Evolutionary conservation across 2,113 vertebrate species (phyloP), one percentile per base, ranked within the genome.

Genomic region (Cynocephalus volans): DNA sequence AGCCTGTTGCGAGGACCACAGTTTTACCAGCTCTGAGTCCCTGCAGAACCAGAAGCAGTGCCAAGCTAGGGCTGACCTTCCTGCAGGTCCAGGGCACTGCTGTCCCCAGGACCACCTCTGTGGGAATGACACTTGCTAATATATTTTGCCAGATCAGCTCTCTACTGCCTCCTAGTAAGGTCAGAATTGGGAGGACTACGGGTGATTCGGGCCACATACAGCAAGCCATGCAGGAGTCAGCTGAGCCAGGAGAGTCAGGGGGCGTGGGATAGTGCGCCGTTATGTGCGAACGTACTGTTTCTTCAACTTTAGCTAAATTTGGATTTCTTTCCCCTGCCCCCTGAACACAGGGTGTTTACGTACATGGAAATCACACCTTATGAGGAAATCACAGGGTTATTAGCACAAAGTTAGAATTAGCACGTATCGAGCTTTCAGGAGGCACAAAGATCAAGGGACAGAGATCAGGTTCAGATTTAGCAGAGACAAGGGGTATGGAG

Each of bases 221-320:
- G 18, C 31, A 36, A 86, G 36, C 14, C 82, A n/a, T 52, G n/a
- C 1, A 2, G 50, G 18, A 62, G 19, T 50, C 5, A 15, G 23
- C 67, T 36, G 58, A 50, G 6, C 7, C 7, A 75, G 24, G 48
- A 45, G 36, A 48, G 62, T 17, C 75, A 3, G 36, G 50, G 45
- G 3, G 0, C 14, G 5, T 12, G 36, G 11, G 9, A 1, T 1
- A 24, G 58, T 7, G 0, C 2, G 3, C 1, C 0, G 19, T 5
- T 14, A 0, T 41, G 41, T 41, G 41, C 41, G 13, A 54, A 8
- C 2, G 12, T 1, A 8, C 11, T 19, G 41, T 45, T 45, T 3
- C 41, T 36, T 23, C 28, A 17, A 10, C 23, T 54, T 14, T 26
- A 24, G 19, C 17, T 31, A 23, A 28, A 3, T 28, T 13, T 31